Evolutionary conservation across 2,888 invertebrate species (phyloP).

Genomic region (Drosophila nr. perissopoda): DNA sequence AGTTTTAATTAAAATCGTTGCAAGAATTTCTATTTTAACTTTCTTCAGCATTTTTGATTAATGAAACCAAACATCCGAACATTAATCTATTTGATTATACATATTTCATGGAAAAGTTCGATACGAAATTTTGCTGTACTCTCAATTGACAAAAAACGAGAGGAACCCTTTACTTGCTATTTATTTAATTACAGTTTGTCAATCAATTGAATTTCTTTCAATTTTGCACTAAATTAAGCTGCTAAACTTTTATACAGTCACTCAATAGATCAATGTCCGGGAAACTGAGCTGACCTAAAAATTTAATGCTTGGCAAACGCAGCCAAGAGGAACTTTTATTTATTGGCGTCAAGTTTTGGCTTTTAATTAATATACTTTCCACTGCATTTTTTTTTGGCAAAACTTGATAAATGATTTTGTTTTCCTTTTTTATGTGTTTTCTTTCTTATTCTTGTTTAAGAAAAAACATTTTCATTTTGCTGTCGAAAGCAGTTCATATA

Average conservation of each 20-base stretch:
- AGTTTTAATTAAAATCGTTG: neutral
- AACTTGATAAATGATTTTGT: constrained; percentile 73
- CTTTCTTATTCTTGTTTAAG: constrained; percentile 3
- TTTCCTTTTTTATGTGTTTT: constrained; percentile 12
- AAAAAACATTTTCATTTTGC: constrained; percentile 46
- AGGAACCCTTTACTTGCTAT: neutral
- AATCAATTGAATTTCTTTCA: constrained; percentile 59
- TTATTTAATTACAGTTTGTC: constrained; percentile 16
- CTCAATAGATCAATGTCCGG: constrained; percentile 16
- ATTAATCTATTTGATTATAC: neutral
- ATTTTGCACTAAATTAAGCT: constrained; percentile 66
- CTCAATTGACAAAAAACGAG: neutral
- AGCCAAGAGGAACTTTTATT: constrained; percentile 62
- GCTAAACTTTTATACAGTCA: constrained; percentile 34
- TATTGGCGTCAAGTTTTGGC: constrained; percentile 65
- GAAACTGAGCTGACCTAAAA: constrained; percentile 19
- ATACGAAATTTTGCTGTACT: constrained; percentile 32
- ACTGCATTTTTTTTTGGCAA: constrained; percentile 41
- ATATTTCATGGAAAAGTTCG: neutral
- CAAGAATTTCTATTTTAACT: neutral
- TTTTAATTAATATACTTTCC: constrained; percentile 67
- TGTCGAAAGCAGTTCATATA: constrained; percentile 55
- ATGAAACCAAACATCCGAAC: neutral
- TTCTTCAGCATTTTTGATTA: neutral
- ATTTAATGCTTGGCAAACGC: too few relatives aligned